A percentile compares a stretch with the other conserved stretches of the same genome.
phyloP scores from a whole-genome alignment of 2,797 vertebrate genomes.

The Anisognathus igniventris region DNA sequence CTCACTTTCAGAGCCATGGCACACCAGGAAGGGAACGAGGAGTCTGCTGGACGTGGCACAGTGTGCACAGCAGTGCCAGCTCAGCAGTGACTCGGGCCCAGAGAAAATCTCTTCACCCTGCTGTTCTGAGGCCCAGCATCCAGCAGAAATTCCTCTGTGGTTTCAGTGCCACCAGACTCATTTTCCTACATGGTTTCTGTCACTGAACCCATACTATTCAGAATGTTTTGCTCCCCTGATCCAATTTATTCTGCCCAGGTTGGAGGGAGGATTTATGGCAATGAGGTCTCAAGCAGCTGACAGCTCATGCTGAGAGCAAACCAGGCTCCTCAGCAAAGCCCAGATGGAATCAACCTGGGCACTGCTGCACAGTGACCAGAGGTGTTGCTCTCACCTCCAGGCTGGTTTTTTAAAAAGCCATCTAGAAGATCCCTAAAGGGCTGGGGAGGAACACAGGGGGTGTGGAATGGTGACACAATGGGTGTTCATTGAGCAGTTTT shows the following conservation, averaged over 20 bases:
- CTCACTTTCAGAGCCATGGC: not conserved
- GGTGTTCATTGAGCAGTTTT: not conserved
- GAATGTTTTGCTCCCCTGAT: not conserved
- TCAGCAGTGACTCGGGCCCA: rapidly evolving
- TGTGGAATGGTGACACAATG: not conserved
- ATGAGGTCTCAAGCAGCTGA: not conserved
- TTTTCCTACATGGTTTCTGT: not conserved
- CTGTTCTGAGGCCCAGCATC: not conserved
- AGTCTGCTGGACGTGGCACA: not conserved
- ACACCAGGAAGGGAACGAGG: rapidly evolving
- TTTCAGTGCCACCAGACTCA: not conserved
- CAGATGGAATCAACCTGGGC: not conserved
- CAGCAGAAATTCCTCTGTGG: not conserved
- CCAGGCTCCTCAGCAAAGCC: not conserved
- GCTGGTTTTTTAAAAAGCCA: not conserved
- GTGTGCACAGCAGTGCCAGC: not conserved
- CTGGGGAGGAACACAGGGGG: rapidly evolving
- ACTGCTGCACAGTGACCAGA: not conserved
- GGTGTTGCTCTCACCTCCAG: not conserved
- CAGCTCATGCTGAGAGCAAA: not conserved
- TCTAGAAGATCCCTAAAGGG: not conserved
- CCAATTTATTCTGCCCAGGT: not conserved
- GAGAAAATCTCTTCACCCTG: not conserved
- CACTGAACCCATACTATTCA: not conserved
- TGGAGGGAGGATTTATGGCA: not conserved